Base-by-base conservation (phyloP, 2,797 vertebrate genomes). In the Enteromius anoplus region DNA sequence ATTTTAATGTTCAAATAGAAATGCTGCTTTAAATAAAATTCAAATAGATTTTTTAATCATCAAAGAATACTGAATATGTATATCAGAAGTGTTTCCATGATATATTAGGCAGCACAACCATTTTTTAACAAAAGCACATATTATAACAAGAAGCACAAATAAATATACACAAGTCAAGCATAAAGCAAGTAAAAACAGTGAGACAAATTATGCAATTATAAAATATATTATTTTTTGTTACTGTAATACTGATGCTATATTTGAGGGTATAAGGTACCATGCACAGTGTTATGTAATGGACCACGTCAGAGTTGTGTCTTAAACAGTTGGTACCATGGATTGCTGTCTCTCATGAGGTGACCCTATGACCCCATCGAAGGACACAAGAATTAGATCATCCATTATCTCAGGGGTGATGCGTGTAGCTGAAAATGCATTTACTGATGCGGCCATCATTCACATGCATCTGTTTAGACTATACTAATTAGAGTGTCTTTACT, bases 251-350 rank as follows among this genome's bases (percentile, higher is more conserved):
- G 19, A 23, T 14, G 15, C 34, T 21, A 75, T 21, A 37, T 42
- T 60, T 58, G 8, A 19, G 21, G 7, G 8, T 23, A 58, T 58
- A 19, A 26, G 7, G 34, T 55, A 45, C n/a, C 3, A 42, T 58
- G 51, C 1, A 45, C 65, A 42, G 23, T 70, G 9, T 68, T 55
- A 55, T 42, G n/a, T 29, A 55, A 58, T 69, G 10, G 23, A 71
- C 51, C 37, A 71, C n/a, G 51, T 60, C 34, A 68, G 45, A 53
- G 60, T 17, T 53, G n/a, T 55, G 9, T 42, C 5, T 17, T 45
- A 55, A 68, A 69, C 64, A 71, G 40, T 58, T 45, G 49, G 78
- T 71, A 71, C 78, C 37, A 80, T 45, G 17, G 51, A 45, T 72
- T n/a, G 17, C 21, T 49, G 55, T 62, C 79, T 73, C 10, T 65